These are phyloP conservation scores for Malthinus flaveolus DNA, from an alignment of 2,888 invertebrate genomes.

Conservation along the genomic window DNA sequence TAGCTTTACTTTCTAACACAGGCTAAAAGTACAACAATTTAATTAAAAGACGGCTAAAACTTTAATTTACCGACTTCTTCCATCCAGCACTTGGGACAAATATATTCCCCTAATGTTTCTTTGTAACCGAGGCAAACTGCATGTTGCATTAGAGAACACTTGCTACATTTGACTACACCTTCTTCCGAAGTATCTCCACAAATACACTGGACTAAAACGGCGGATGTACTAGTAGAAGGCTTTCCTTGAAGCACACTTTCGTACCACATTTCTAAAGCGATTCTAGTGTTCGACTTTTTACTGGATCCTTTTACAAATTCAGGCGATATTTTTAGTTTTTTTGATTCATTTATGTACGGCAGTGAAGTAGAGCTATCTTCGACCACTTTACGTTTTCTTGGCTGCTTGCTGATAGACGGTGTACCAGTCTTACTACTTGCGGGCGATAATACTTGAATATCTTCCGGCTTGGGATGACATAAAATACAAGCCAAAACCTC, in stretches of 20 bases:
- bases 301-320: slow-evolving; percentile 35
- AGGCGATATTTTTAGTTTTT: slow-evolving; percentile 37
- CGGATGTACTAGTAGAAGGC: not conserved
- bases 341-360: slow-evolving; percentile 29
- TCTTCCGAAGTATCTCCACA: slow-evolving; percentile 48
- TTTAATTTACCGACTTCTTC: slow-evolving; percentile 35
- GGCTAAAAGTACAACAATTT: slow-evolving; percentile 43
- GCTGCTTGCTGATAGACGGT: slow-evolving; percentile 24
- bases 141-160: slow-evolving; percentile 67
- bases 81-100: slow-evolving; percentile 71
- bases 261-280: slow-evolving; percentile 47
- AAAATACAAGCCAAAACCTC: slow-evolving; percentile 71
- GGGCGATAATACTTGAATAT: too few relatives aligned
- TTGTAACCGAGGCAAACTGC: slow-evolving; percentile 62
- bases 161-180: slow-evolving; percentile 55
- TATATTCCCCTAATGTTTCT: slow-evolving; percentile 53
- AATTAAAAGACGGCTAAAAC: not conserved
- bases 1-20: slow-evolving; percentile 61
- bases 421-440: not conserved
- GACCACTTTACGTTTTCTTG: slow-evolving; percentile 17
- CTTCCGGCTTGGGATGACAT: slow-evolving; percentile 34
- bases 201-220: slow-evolving; percentile 49
- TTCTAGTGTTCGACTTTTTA: slow-evolving; percentile 38
- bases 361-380: slow-evolving; percentile 13
- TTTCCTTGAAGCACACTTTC: slow-evolving; percentile 35